A percentile compares a stretch with the other conserved stretches of the same genome.
Evolutionary conservation across 2,113 vertebrate genomes (phyloP).

Genomic region (Monopterus albus): DNA sequence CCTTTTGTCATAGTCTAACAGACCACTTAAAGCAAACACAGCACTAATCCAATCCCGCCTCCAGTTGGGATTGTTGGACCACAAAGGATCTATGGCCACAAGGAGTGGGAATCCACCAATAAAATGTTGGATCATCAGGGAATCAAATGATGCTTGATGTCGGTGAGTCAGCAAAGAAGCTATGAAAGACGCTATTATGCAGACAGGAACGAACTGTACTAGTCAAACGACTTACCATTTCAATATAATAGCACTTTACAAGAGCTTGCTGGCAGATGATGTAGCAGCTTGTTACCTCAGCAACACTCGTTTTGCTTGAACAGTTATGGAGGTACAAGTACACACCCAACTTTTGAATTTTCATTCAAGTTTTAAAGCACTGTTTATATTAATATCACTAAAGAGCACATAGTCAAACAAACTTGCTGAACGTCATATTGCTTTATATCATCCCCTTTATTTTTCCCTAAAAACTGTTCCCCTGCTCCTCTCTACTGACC

Average conservation of each 20-base stretch:
- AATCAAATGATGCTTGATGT: too few relatives aligned
- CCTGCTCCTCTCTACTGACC: too few relatives aligned
- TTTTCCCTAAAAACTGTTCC: too few relatives aligned
- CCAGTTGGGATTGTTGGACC: conserved; percentile 45
- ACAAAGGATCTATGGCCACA: conserved; percentile 39
- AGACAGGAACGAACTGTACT: conserved; percentile 17
- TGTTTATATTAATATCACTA: background rate
- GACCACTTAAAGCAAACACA: conserved; percentile 32
- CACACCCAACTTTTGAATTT: conserved; percentile 11
- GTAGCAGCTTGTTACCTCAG: background rate
- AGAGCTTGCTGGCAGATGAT: background rate
- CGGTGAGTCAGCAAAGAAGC: too few relatives aligned
- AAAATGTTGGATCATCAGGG: conserved; percentile 29
- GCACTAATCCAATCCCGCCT: conserved; percentile 51
- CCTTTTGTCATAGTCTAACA: background rate
- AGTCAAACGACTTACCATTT: background rate
- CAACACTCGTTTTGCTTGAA: background rate
- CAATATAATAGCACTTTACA: background rate
- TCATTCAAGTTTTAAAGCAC: background rate
- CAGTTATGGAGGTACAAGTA: background rate
- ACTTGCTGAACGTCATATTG: background rate
- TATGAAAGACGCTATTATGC: conserved; percentile 3
- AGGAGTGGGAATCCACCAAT: conserved; percentile 44
- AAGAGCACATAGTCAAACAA: background rate
- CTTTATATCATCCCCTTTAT: conserved; percentile 14